These are phyloP conservation scores for Cephus rjabovi DNA, from an alignment of 2,888 invertebrate genomes.

Conservation along the genomic window DNA sequence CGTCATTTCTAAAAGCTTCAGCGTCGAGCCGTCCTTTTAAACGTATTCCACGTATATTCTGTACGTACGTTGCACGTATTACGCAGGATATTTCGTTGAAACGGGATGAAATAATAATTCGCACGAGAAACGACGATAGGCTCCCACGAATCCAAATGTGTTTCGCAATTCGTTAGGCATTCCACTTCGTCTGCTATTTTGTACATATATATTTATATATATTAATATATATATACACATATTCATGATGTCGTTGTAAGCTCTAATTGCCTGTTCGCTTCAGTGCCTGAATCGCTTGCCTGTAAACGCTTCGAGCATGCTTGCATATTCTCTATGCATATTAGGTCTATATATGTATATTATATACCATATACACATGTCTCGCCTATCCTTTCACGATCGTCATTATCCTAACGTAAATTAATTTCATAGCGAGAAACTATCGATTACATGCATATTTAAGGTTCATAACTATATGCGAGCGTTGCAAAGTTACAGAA, in stretches of 20 bases:
- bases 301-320: neutral
- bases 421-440: neutral
- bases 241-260: neutral
- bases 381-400: neutral
- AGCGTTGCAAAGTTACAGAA: neutral
- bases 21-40: neutral
- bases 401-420: neutral
- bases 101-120: neutral
- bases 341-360: neutral
- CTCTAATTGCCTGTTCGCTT: slow-evolving; percentile 2
- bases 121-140: neutral
- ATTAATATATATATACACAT: neutral
- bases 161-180: neutral
- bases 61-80: neutral
- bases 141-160: neutral
- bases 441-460: neutral
- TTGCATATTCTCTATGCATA: neutral
- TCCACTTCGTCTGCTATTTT: neutral
- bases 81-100: neutral
- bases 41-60: slow-evolving; percentile 15
- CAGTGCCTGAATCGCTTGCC: slow-evolving; percentile 2
- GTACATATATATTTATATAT: neutral
- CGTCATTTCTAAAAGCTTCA: neutral
- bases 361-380: neutral
- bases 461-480: neutral